phyloP scores from a whole-genome alignment of 30 jellyfish, hydroid and myxozoan genomes.

The Sanderia malayensis region DNA sequence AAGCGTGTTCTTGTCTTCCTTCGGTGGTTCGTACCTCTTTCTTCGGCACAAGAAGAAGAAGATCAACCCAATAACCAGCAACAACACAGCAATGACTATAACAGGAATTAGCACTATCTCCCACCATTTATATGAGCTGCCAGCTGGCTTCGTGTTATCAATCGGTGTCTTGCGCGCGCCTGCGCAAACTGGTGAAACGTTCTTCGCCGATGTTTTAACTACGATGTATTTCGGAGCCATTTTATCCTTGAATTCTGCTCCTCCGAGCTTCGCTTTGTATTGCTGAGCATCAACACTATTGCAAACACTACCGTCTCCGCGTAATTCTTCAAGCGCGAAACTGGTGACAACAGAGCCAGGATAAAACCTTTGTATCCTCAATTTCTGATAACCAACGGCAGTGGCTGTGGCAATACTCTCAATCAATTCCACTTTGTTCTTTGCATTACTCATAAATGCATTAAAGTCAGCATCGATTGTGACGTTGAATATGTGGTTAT shows the following conservation, averaged over 20 bases:
- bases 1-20: conserved; percentile 66
- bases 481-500: conserved; percentile 66
- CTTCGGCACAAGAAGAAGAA: conserved; percentile 81
- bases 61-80: conserved; percentile 72
- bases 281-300: conserved; percentile 65
- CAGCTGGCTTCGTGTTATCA: background rate
- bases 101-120: conserved; percentile 84
- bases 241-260: conserved; percentile 42
- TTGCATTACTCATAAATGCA: conserved; percentile 36
- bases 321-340: conserved; percentile 54
- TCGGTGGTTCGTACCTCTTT: conserved; percentile 76
- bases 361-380: conserved; percentile 50
- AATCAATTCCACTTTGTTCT: conserved; percentile 46
- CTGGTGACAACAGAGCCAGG: conserved; percentile 78
- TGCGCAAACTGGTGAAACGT: conserved; percentile 13
- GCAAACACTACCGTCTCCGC: conserved; percentile 43
- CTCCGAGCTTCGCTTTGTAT: conserved; percentile 48
- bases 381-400: conserved; percentile 27
- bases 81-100: conserved; percentile 70
- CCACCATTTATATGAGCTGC: conserved; percentile 69
- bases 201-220: conserved; percentile 22
- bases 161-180: conserved; percentile 12
- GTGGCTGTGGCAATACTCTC: conserved; percentile 74
- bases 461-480: conserved; percentile 59
- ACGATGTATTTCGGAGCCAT: conserved; percentile 67